Evolutionary conservation across 2,888 invertebrate species (phyloP).

Genomic region (Mycogona germanica): DNA sequence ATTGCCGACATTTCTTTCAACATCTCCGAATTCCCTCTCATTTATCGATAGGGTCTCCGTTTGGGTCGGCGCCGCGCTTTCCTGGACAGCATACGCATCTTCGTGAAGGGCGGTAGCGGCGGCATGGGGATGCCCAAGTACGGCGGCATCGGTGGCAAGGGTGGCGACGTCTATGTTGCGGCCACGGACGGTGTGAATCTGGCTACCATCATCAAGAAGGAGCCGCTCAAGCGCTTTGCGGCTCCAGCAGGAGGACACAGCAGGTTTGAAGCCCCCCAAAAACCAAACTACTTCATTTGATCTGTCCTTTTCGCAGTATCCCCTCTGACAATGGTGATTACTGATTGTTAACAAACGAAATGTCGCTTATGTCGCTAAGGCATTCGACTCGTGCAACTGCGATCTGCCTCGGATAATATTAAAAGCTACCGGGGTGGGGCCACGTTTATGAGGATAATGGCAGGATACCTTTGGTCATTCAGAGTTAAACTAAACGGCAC

Average conservation of each 20-base stretch:
- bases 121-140: conserved; percentile 63
- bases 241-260: conserved; percentile 67
- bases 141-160: conserved; percentile 80
- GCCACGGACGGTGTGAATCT: conserved; percentile 25
- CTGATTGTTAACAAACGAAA: not conserved
- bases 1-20: too few species aligned
- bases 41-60: not conserved
- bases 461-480: too few species aligned
- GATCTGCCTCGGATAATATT: too few species aligned
- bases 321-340: too few species aligned
- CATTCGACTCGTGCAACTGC: too few species aligned
- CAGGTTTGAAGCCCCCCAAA: conserved; percentile 31
- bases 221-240: conserved; percentile 45
- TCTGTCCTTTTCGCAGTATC: too few species aligned
- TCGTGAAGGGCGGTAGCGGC: conserved; percentile 72
- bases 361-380: too few species aligned
- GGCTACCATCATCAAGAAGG: conserved; percentile 32
- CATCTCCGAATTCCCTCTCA: too few species aligned
- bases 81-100: conserved; percentile 64
- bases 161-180: conserved; percentile 65
- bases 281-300: too few species aligned
- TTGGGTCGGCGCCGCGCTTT: conserved; percentile 39
- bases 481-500: too few species aligned
- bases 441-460: too few species aligned
- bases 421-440: too few species aligned